Evolutionary conservation across 2,113 vertebrate genomes (phyloP).

Genomic region (Protobothrops flavoviridis): DNA sequence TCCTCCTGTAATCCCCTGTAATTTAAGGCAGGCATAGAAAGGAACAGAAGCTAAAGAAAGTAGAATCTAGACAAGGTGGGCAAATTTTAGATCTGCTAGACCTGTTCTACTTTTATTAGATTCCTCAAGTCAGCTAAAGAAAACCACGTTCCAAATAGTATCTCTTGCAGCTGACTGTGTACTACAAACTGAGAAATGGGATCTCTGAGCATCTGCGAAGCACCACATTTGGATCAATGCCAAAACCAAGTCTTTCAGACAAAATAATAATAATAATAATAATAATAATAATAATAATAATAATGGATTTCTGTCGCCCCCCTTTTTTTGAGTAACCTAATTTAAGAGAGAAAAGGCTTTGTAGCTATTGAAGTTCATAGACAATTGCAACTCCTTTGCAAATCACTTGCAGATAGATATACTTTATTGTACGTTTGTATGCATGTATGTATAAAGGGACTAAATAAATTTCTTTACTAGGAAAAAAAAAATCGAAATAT

Average conservation of each 20-base stretch:
- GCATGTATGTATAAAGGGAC: neutral
- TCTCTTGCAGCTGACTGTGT: neutral
- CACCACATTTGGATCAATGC: neutral
- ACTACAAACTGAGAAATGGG: neutral
- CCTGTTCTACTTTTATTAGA: neutral
- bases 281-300: neutral
- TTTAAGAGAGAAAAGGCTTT: neutral
- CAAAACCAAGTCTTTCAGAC: neutral
- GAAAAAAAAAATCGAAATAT: neutral
- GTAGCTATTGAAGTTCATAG: neutral
- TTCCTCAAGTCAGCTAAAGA: neutral
- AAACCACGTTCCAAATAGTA: neutral
- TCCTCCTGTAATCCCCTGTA: too few relatives aligned
- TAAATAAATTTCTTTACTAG: neutral
- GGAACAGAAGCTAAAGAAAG: neutral
- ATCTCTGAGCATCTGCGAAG: neutral
- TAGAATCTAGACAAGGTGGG: neutral
- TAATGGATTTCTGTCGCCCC: neutral
- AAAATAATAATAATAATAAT: neutral
- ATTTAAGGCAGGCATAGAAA: neutral
- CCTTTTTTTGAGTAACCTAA: neutral
- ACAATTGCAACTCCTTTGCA: neutral
- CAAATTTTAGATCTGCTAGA: neutral
- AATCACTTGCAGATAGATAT: neutral
- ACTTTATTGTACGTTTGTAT: neutral